Evolutionary conservation across 2,797 vertebrate genomes (phyloP), one percentile per base, ranked within the genome.

Genomic region (Neopelma chrysocephalum): DNA sequence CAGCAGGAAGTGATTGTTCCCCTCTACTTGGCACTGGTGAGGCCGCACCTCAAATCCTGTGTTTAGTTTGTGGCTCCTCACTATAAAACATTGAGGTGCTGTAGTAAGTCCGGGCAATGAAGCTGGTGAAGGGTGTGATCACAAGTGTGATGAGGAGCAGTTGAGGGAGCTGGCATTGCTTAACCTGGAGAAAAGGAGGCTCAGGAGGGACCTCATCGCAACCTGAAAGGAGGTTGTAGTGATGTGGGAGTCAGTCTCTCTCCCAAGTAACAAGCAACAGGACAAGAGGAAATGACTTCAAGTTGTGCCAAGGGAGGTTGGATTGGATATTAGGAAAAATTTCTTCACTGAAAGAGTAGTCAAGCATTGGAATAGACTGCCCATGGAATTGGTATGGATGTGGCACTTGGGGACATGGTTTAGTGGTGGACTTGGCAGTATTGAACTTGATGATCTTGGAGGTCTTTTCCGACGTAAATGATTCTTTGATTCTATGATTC

Each of bases 201-300:
- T 84, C n/a, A 45, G 8, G 45, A 6, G 25, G 7, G 17, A 29
- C 6, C 13, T 61, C 47, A 17, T 2, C 13, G 15, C 11, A 31
- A 21, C 21, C 15, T 48, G 53, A 42, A 32, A 61, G 1, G 13
- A 73, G 18, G 5, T 16, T 32, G 11, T 53, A 58, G 66, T 54
- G 9, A 32, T 22, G 1, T 47, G 11, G 5, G 17, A 2, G 2
- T 42, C 0, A 0, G 15, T 36, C 47, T 48, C 9, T 36, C 11
- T 48, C 34, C 9, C 26, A 79, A 9, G 1, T 34, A 60, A 34
- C 16, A 43, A 79, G 12, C 4, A 29, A 31, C 7, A 40, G 47
- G 40, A 68, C 3, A 54, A 48, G 18, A 54, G 31, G 10, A 80
- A 77, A 64, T 38, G 11, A 21, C 20, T 16, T 36, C 15, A n/a